Base-by-base conservation (phyloP, 2,888 invertebrate genomes). In the Notocelia uddmanniana region DNA sequence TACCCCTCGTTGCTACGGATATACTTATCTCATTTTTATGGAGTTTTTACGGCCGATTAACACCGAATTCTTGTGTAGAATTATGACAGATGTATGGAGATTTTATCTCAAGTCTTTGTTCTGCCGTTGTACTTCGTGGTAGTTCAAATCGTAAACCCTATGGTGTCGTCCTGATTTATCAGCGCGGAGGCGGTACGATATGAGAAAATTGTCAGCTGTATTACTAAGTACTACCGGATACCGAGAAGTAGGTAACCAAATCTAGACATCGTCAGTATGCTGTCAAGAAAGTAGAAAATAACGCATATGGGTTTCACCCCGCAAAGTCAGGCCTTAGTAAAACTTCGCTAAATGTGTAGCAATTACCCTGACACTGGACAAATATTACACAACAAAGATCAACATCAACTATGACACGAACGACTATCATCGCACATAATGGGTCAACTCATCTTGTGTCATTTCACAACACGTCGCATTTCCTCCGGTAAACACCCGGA, bases 21-120 rank as follows among this genome's bases (percentile, higher is more conserved):
- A 66, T 58, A 64, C 69, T 69, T 68, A 55, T 66, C 70, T 66
- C 57, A 34, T 10, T 66, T 69, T 70, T 59, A 70, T 21, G 37
- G 26, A 52, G 13, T 58, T 58, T 70, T 70, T 66, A 70, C 26
- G 5, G 52, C 21, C 58, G 59, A 66, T 66, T 70, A 70, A 52
- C 41, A 70, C 52, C 64, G 58, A 31, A 66, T 70, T 59, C 18
- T n/a, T 18, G 15, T 41, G 23, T 23, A 45, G 45, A 60, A 60
- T 45, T 8, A 45, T n/a, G 60, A 50, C 50, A 50, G 23, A 62
- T n/a, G 3, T n/a, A 18, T 50, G n/a, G 19, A 3, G 31, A 19
- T 31, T 31, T 62, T 0, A 50, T 19, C 31, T 62, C 13, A 9
- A 37, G 15, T 31, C 15, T 31, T 26, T 60, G 48, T 26, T 11